phyloP scores from a whole-genome alignment of 1,140 invertebrate species.

The Sycophaga agraensis region DNA sequence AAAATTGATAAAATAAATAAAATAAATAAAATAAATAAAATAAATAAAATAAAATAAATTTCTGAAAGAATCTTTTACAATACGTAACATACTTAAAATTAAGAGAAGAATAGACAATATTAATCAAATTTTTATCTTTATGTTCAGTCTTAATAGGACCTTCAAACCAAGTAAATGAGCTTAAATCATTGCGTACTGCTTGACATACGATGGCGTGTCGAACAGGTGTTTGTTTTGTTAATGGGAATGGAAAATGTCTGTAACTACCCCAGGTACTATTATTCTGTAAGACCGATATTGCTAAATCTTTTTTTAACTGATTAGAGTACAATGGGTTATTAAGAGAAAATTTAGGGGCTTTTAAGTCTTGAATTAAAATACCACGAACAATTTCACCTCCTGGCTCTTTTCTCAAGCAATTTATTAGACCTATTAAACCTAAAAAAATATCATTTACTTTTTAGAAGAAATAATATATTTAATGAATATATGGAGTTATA shows the following conservation, averaged over 20 bases:
- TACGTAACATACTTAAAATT: conserved; percentile 59
- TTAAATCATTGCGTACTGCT: conserved; percentile 77
- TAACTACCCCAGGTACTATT: conserved; percentile 76
- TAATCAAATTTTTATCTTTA: conserved; percentile 48
- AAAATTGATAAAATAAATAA: conserved; percentile 50
- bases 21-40: not conserved
- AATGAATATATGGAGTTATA: not conserved
- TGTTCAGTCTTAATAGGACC: conserved; percentile 63
- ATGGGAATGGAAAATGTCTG: conserved; percentile 64
- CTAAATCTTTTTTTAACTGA: conserved; percentile 72
- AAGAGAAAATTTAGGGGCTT: conserved; percentile 67
- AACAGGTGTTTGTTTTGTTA: conserved; percentile 50
- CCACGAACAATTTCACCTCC: conserved; percentile 65
- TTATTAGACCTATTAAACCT: conserved; percentile 83
- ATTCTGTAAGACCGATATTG: conserved; percentile 71
- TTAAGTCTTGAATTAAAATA: conserved; percentile 66
- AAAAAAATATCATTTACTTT: not conserved
- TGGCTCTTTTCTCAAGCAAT: conserved; percentile 72
- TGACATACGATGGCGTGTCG: conserved; percentile 78
- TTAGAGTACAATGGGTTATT: conserved; percentile 64
- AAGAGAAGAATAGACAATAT: conserved; percentile 64
- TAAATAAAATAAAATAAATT: no score
- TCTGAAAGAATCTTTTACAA: no score
- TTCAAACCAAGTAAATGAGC: conserved; percentile 79
- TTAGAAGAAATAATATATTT: not conserved